Conservation (phyloP, 2,113 vertebrate genomes). For the Alouatta palliata region DNA sequence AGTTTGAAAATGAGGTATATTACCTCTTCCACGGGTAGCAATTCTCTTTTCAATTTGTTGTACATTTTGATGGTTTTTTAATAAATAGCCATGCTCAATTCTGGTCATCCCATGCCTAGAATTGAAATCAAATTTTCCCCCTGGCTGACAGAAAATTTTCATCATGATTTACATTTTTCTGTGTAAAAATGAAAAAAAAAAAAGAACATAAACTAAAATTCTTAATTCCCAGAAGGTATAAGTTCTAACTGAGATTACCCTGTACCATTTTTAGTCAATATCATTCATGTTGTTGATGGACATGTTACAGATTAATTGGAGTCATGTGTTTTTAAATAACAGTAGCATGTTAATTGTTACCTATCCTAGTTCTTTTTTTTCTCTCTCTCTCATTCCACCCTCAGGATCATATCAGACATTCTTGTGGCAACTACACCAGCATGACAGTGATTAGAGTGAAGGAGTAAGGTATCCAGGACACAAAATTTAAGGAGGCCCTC, state of each 20-base stretch:
- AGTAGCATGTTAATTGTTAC: neutral
- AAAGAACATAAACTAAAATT: neutral
- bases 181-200: conserved; percentile 47
- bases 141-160: neutral
- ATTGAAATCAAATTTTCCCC: conserved; percentile 7
- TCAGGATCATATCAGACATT: neutral
- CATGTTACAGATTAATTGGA: neutral
- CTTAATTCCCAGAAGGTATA: no score
- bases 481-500: neutral
- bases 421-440: neutral
- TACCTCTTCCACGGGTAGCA: neutral
- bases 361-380: neutral
- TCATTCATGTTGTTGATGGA: neutral
- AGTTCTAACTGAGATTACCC: neutral
- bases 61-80: neutral
- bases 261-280: neutral
- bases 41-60: neutral
- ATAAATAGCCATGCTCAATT: neutral
- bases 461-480: neutral
- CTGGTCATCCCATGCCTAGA: neutral
- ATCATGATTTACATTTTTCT: neutral
- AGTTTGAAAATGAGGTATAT: neutral
- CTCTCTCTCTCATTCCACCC: neutral
- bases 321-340: neutral
- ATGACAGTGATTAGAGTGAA: neutral